phyloP scores from a whole-genome alignment of 2,797 vertebrate genomes.

The Erithacus rubecula region DNA sequence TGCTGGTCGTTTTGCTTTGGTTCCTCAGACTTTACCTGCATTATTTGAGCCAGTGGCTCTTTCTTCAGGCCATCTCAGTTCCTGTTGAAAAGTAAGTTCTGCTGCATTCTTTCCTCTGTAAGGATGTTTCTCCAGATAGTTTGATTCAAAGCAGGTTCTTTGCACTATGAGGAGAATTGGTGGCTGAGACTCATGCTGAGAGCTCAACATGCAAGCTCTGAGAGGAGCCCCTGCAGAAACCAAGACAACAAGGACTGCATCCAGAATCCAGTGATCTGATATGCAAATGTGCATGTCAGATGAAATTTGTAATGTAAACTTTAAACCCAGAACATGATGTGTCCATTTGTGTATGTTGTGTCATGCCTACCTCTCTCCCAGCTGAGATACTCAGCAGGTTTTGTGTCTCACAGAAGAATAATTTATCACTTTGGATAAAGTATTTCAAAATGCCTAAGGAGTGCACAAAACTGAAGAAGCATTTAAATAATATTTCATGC shows the following conservation, averaged over 20 bases:
- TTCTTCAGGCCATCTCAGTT: slow-evolving; percentile 85
- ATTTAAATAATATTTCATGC: slow-evolving; percentile 59
- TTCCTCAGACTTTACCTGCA: slow-evolving; percentile 92
- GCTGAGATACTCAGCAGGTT: background rate
- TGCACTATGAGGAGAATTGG: background rate
- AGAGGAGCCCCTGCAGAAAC: background rate
- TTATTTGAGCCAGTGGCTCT: slow-evolving; percentile 94
- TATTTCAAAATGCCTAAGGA: slow-evolving; percentile 30
- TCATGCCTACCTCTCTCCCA: background rate
- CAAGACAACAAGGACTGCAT: background rate
- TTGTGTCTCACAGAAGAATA: background rate
- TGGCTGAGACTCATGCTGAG: background rate
- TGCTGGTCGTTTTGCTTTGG: slow-evolving; percentile 86
- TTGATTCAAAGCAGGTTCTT: background rate
- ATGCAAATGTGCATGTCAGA: background rate
- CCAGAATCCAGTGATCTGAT: background rate
- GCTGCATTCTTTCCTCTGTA: background rate
- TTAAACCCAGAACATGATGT: background rate
- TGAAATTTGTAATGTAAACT: background rate
- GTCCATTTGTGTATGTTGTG: background rate
- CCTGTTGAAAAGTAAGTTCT: slow-evolving; percentile 91
- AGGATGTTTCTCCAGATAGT: background rate
- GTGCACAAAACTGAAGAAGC: slow-evolving; percentile 18
- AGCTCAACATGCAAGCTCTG: background rate
- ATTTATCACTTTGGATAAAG: slow-evolving; percentile 34